Base-by-base conservation (phyloP, 1,140 invertebrate genomes). In the Drosophila persimilis region DNA sequence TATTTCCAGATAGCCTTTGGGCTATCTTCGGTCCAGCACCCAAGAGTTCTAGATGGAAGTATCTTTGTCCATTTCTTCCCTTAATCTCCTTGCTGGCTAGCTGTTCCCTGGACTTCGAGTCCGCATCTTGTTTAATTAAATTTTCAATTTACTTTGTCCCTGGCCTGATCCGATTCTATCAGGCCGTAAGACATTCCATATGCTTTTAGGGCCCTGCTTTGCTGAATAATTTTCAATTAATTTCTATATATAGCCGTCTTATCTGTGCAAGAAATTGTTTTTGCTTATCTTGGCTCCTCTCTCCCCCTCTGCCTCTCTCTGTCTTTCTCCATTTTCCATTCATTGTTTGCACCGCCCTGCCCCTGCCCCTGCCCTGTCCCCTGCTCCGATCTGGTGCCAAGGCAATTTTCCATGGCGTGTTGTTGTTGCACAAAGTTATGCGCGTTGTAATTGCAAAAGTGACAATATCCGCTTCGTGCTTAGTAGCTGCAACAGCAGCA, bases 391-490 rank as follows among this genome's bases (percentile, higher is more conserved):
- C 44, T 53, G 41, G 22, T 73, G 59, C 54, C 71, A 73, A 73
- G 71, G 53, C 60, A 73, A 74, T 74, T 74, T 74, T 74, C 71
- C 54, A 58, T 67, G 54, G 56, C 72, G 52, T 75, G 71, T 56
- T 45, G 35, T 60, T 70, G 44, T 59, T 74, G 72, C 51, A 31
- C 73, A 76, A 76, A 76, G 73, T 76, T 76, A 76, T 76, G 73
- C 73, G 72, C 73, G 53, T 69, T 76, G 73, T 77, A 77, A 77
- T 77, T 77, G 74, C 64, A 77, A 77, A 77, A 77, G 74, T 77
- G 74, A 77, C 74, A 77, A 77, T 77, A 77, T 77, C 74, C 74
- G 74, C 74, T 77, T 77, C 73, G 73, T 77, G 74, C 73, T 71
- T 64, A 77, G 73, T 50, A 58, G 53, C 73, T 59, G 46, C 61